phyloP scores from a whole-genome alignment of 2,888 invertebrate species.

The Temnothorax unifasciatus region DNA sequence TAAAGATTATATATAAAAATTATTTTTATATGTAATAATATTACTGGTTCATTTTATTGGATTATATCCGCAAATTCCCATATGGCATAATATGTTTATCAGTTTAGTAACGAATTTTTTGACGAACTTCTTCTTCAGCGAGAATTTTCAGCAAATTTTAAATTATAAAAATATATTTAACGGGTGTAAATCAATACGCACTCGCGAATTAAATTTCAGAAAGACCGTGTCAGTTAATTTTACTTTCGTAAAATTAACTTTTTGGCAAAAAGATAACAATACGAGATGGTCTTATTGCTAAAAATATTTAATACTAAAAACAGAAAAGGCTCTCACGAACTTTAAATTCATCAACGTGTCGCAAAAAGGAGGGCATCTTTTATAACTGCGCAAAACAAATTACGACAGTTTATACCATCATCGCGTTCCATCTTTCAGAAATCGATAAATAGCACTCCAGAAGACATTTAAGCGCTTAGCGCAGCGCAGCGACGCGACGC shows the following conservation, averaged over 20 bases:
- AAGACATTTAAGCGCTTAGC: constrained; percentile 29
- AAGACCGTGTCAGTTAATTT: constrained; percentile 4
- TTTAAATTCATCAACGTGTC: constrained; percentile 3
- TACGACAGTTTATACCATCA: constrained; percentile 6
- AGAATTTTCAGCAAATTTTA: not conserved
- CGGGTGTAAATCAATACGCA: not conserved
- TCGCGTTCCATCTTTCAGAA: not conserved
- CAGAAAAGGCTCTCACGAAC: not conserved
- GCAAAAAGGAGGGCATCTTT: not conserved
- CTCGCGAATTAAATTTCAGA: not conserved
- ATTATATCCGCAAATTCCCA: too few relatives aligned
- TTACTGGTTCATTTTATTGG: not conserved
- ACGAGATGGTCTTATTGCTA: not conserved
- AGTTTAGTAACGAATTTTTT: not conserved
- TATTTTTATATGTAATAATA: not conserved
- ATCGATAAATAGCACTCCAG: constrained; percentile 10
- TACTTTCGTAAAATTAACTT: not conserved
- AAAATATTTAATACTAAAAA: constrained; percentile 16
- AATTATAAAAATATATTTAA: not conserved
- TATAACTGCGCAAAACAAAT: not conserved
- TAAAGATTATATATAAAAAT: not conserved
- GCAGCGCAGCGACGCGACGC: not conserved
- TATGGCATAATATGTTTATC: not conserved
- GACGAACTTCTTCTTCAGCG: not conserved
- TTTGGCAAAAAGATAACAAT: not conserved